Evolutionary conservation across 2,888 invertebrate species (phyloP).

Genomic region (Philereme vetulata): DNA sequence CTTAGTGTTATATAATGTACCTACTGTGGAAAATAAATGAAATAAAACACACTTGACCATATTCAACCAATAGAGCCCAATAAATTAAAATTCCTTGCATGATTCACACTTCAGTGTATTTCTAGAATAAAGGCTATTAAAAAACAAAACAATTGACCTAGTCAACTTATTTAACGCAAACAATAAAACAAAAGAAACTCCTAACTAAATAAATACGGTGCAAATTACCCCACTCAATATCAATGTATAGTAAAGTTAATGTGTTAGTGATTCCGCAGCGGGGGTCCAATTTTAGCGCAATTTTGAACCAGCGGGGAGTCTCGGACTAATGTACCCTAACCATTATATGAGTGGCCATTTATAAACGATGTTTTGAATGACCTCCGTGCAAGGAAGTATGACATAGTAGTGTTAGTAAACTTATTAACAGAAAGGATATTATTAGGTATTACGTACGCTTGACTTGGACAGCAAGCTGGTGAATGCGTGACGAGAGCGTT

Average conservation of each 20-base stretch:
- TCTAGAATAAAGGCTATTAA: no score
- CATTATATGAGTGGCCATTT: conserved; percentile 37
- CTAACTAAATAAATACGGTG: conserved; percentile 34
- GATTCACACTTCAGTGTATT: no score
- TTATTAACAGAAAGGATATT: no score
- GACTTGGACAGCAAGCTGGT: no score
- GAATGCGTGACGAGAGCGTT: no score
- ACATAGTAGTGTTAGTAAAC: background rate
- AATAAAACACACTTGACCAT: no score
- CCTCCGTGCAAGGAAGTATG: conserved; percentile 6
- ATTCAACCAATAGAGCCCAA: no score
- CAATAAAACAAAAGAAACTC: conserved; percentile 38
- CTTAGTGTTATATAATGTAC: no score
- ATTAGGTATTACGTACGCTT: no score
- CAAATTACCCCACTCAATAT: conserved; percentile 69
- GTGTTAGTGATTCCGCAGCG: conserved; percentile 62
- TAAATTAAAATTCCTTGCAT: no score
- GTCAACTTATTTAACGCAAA: conserved; percentile 10
- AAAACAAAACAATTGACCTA: no score
- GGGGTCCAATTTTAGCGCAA: conserved; percentile 69
- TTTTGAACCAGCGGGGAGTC: conserved; percentile 56
- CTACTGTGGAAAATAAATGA: no score
- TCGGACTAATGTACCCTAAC: conserved; percentile 56
- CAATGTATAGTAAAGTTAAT: conserved; percentile 63
- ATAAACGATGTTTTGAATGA: conserved; percentile 30